phyloP scores from a whole-genome alignment of 2,797 vertebrate species.

The Clarias platycephalus region DNA sequence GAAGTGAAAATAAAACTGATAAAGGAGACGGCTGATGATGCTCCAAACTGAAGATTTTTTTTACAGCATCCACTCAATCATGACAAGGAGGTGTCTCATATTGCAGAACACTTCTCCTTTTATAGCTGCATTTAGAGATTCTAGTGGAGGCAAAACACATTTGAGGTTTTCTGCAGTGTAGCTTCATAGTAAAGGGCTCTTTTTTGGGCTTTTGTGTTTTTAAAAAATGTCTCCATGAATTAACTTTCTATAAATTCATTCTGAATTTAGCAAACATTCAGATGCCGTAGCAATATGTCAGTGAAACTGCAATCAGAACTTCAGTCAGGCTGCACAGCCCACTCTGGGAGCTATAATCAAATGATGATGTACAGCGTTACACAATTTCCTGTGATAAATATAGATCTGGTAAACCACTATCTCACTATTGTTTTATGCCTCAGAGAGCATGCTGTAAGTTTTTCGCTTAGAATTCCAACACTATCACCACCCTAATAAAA shows the following conservation, averaged over 20 bases:
- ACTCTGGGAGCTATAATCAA: neutral
- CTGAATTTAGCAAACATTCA: neutral
- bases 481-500: neutral
- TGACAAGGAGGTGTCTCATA: neutral
- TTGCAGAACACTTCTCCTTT: neutral
- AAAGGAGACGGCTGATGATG: too few relatives aligned
- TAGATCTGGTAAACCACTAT: neutral
- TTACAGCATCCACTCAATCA: neutral
- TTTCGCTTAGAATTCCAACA: neutral
- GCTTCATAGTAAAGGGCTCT: neutral
- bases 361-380: neutral
- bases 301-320: neutral
- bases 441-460: neutral
- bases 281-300: neutral
- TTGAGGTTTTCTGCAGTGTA: neutral
- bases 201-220: neutral
- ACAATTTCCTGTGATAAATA: constrained; percentile 10
- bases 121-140: neutral
- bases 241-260: neutral
- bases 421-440: neutral
- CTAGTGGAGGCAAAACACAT: neutral
- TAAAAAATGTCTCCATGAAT: neutral
- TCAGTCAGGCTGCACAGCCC: neutral
- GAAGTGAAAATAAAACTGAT: too few relatives aligned
- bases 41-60: too few relatives aligned